Evolutionary conservation across 2,113 vertebrate genomes (phyloP).

Genomic region (Macaca nemestrina): DNA sequence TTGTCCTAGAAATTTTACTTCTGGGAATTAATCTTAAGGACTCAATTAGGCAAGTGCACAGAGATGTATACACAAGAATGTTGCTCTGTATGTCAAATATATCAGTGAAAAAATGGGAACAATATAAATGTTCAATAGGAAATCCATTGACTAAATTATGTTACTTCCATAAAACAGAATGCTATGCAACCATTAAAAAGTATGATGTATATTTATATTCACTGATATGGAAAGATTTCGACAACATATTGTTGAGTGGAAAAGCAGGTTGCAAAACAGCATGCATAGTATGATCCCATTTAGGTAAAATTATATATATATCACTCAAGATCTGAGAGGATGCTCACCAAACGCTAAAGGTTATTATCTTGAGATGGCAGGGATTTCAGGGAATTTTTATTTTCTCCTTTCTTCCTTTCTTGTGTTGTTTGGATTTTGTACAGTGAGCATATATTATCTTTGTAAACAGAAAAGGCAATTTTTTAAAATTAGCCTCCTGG

Average conservation of each 20-base stretch:
- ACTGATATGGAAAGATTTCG: slow-evolving; percentile 73
- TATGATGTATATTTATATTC: slow-evolving; percentile 76
- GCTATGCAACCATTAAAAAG: slow-evolving; percentile 74
- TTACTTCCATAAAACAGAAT: slow-evolving; percentile 66
- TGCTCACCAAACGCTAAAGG: slow-evolving; percentile 62
- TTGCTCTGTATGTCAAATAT: not conserved
- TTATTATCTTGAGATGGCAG: slow-evolving; percentile 66
- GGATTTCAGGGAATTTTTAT: slow-evolving; percentile 66
- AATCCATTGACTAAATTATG: slow-evolving; percentile 51
- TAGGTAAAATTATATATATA: slow-evolving; percentile 78
- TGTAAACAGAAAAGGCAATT: slow-evolving; percentile 73
- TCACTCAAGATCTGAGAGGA: slow-evolving; percentile 70
- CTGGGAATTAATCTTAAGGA: slow-evolving; percentile 38
- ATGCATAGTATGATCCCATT: slow-evolving; percentile 73
- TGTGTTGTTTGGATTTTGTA: slow-evolving; percentile 68
- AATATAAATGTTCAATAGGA: slow-evolving; percentile 30
- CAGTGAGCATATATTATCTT: slow-evolving; percentile 73
- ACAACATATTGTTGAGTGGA: slow-evolving; percentile 77
- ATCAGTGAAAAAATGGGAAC: not conserved
- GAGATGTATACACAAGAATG: not conserved
- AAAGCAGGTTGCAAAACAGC: slow-evolving; percentile 79
- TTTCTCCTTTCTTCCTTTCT: slow-evolving; percentile 63
- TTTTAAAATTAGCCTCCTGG: slow-evolving; percentile 46
- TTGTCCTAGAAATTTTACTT: slow-evolving; percentile 47
- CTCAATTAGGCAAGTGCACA: slow-evolving; percentile 40